A percentile compares a stretch with the other conserved stretches of the same genome.
Evolutionary conservation across 1,140 invertebrate species (phyloP).

Genomic region (Drosophila pectinifera): DNA sequence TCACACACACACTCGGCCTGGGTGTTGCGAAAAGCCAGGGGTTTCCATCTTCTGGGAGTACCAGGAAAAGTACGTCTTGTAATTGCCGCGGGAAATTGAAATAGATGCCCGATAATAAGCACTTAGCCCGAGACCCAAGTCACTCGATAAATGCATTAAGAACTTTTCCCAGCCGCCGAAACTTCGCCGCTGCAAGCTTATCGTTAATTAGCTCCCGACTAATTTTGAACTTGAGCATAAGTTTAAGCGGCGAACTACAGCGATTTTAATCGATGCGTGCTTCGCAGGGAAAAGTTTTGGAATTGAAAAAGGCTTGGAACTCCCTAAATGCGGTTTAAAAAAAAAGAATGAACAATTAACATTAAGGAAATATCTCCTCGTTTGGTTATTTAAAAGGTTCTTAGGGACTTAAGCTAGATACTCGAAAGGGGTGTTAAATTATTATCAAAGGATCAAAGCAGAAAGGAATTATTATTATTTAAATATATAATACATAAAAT

Average conservation of each 20-base stretch:
- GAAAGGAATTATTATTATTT: too few species aligned
- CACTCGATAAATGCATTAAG: conserved; percentile 81
- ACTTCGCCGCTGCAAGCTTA: conserved; percentile 61
- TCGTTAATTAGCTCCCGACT: conserved; percentile 79
- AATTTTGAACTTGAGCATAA: conserved; percentile 78
- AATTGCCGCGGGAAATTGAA: conserved; percentile 81
- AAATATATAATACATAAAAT: too few species aligned
- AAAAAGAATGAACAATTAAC: neutral
- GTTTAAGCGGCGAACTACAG: conserved; percentile 53
- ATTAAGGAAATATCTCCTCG: neutral
- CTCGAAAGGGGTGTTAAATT: neutral
- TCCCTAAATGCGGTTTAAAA: neutral
- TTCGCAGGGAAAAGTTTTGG: conserved; percentile 6
- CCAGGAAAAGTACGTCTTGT: conserved; percentile 50
- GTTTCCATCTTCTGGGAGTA: neutral
- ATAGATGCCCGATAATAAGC: conserved; percentile 83
- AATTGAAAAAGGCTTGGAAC: neutral
- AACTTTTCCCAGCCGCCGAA: conserved; percentile 57
- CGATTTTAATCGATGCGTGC: conserved; percentile 62
- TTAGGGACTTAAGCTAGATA: accelerated
- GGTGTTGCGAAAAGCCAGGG: conserved; percentile 7
- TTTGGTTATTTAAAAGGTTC: neutral
- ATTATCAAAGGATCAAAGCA: too few species aligned
- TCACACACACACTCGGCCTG: conserved; percentile 21
- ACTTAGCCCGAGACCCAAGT: conserved; percentile 67